phyloP scores from a whole-genome alignment of 2,888 invertebrate species.

The Pollenia angustigena region DNA sequence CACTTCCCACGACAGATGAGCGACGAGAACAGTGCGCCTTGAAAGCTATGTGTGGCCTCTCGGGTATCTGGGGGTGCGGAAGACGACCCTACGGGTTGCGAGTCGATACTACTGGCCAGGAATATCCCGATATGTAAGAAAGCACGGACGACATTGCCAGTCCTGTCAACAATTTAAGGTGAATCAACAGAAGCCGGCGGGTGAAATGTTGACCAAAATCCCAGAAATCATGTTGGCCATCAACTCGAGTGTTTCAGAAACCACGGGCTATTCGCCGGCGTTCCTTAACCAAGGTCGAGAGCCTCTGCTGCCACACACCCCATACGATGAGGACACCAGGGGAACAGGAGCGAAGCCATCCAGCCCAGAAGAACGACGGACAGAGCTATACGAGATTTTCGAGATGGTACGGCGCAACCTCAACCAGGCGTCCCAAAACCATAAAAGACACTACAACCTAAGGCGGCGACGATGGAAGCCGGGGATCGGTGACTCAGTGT shows the following conservation, averaged over 20 bases:
- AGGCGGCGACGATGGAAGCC: not conserved
- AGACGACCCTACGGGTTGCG: too few relatives aligned
- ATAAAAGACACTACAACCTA: not conserved
- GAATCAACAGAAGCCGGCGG: too few relatives aligned
- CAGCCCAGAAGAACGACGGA: not conserved
- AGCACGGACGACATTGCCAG: too few relatives aligned
- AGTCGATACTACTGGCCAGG: too few relatives aligned
- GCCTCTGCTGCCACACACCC: not conserved
- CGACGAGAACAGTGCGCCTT: too few relatives aligned
- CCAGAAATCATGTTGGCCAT: not conserved
- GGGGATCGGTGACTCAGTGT: not conserved
- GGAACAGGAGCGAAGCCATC: not conserved
- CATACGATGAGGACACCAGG: not conserved
- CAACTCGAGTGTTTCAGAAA: not conserved
- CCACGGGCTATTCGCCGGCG: not conserved
- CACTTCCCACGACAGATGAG: too few relatives aligned
- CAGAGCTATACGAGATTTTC: not conserved
- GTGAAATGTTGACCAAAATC: not conserved
- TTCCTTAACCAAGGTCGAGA: slow-evolving; percentile 5
- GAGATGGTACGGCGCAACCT: not conserved
- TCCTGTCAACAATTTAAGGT: too few relatives aligned
- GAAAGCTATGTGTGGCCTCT: too few relatives aligned
- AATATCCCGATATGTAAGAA: too few relatives aligned
- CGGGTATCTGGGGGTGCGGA: too few relatives aligned
- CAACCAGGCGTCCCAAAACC: not conserved